Percentiles rank a stretch among this genome's conserved stretches.
phyloP scores from a whole-genome alignment of 2,888 invertebrate genomes.

The Girardia tigrina region DNA sequence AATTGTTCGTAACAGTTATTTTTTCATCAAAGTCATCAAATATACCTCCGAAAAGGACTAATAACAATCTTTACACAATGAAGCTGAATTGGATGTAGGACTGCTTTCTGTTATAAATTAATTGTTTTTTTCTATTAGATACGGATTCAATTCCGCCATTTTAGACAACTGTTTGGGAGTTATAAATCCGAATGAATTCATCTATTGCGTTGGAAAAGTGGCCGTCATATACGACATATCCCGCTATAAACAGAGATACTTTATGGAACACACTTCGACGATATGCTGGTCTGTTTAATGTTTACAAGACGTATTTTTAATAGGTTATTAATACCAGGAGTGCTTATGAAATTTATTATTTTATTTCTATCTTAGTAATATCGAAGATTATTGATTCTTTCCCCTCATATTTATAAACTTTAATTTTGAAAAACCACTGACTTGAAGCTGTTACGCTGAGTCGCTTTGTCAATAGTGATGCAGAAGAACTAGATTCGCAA shows the following conservation, averaged over 20 bases:
- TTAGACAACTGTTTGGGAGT: not conserved
- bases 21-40: not conserved
- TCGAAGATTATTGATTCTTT: too few relatives aligned
- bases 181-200: conserved; percentile 50
- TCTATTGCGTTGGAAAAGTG: conserved; percentile 80
- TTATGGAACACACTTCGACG: conserved; percentile 77
- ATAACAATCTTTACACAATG: not conserved
- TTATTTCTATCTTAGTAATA: too few relatives aligned
- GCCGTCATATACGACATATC: conserved; percentile 73
- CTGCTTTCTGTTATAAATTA: not conserved
- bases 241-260: conserved; percentile 73
- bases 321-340: too few relatives aligned
- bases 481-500: too few relatives aligned
- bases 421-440: too few relatives aligned
- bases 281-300: conserved; percentile 53
- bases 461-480: too few relatives aligned
- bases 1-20: not conserved
- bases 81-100: not conserved
- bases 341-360: too few relatives aligned
- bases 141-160: not conserved
- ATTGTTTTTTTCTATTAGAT: not conserved
- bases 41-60: not conserved
- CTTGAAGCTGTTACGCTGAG: too few relatives aligned
- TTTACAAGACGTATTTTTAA: too few relatives aligned
- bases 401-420: too few relatives aligned